phyloP scores from a whole-genome alignment of 1,140 invertebrate species.

The Pemphigus obesinymphae region DNA sequence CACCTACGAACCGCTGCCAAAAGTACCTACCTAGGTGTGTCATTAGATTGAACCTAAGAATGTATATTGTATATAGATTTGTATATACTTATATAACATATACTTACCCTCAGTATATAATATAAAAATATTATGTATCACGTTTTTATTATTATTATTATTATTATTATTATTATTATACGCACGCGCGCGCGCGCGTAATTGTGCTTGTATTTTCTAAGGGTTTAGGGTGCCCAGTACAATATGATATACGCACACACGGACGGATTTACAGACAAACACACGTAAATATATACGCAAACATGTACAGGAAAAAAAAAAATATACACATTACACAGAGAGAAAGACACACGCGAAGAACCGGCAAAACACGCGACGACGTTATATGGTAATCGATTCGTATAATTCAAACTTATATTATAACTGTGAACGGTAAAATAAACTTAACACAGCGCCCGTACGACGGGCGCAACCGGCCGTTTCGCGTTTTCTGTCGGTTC shows the following conservation, averaged over 20 bases:
- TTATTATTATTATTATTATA: neutral
- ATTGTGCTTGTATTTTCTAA: neutral
- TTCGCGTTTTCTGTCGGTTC: neutral
- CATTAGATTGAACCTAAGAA: no score
- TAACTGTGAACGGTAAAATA: neutral
- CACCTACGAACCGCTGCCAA: no score
- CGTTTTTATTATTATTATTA: no score
- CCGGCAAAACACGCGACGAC: neutral
- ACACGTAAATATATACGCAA: neutral
- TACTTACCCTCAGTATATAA: no score
- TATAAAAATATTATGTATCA: no score
- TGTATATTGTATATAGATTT: no score
- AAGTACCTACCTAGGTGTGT: no score
- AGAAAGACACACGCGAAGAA: neutral
- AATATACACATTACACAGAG: no score
- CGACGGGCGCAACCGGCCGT: neutral
- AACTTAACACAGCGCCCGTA: neutral
- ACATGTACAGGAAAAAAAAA: no score
- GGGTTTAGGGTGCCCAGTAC: neutral
- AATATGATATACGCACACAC: neutral
- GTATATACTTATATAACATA: no score
- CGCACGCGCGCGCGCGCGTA: neutral
- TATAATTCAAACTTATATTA: constrained; percentile 11
- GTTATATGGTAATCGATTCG: constrained; percentile 26
- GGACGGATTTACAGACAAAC: no score